These are phyloP conservation scores for Cirrhinus mrigala DNA, from an alignment of 2,797 vertebrate genomes.

Conservation along the genomic window DNA sequence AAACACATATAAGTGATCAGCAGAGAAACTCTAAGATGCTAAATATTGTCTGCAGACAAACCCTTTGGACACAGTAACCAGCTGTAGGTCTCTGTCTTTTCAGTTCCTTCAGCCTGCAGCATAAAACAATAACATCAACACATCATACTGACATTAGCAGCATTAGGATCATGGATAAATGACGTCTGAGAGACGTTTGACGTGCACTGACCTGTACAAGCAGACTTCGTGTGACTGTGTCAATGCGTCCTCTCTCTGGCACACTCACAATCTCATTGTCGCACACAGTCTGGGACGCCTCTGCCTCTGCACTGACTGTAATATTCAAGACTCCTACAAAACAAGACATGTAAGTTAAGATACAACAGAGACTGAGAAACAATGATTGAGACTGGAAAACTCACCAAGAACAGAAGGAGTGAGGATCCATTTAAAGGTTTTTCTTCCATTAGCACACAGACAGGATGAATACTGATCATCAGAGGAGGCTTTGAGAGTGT, in stretches of 20 bases:
- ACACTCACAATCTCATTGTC: constrained; percentile 70
- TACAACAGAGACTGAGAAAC: neutral
- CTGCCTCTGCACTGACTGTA: constrained; percentile 75
- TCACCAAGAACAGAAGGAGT: constrained; percentile 67
- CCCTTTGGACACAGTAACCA: constrained; percentile 77
- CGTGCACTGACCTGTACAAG: constrained; percentile 70
- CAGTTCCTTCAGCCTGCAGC: constrained; percentile 73
- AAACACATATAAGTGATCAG: neutral
- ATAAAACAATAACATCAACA: neutral
- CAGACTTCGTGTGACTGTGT: constrained; percentile 71
- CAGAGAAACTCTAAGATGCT: neutral
- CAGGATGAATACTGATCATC: constrained; percentile 67
- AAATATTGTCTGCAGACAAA: constrained; percentile 50
- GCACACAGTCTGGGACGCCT: constrained; percentile 70
- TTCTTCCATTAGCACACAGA: constrained; percentile 69
- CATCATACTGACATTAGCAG: neutral
- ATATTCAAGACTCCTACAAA: constrained; percentile 75
- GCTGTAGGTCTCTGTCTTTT: constrained; percentile 68
- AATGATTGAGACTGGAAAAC: neutral
- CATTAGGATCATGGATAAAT: neutral
- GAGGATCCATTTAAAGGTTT: constrained; percentile 72
- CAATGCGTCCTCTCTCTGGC: constrained; percentile 65
- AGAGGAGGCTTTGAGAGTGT: constrained; percentile 63
- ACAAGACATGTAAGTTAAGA: neutral
- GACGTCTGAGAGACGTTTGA: rapidly evolving